Evolutionary conservation across 2,888 invertebrate genomes (phyloP), one percentile per base, ranked within the genome.

Genomic region (Cataglyphis cursor): DNA sequence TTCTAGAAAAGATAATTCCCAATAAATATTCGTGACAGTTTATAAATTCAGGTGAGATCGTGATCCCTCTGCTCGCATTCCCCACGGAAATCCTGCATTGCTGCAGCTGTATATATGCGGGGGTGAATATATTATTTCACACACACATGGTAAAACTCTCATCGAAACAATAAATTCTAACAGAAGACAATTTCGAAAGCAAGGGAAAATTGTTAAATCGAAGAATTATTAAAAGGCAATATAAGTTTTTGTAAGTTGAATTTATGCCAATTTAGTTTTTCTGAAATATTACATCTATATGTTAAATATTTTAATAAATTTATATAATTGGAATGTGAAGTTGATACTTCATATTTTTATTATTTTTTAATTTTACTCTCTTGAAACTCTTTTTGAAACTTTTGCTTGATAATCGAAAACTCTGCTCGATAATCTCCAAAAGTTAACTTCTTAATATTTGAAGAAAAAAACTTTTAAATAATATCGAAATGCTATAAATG

Each of bases 51-150:
- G 54, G 54, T 54, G 76, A 66, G n/a, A n/a, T 64, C 38, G 35
- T 41, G 41, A 41, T 21, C 64, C 21, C 64, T n/a, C 21, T 64
- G 38, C 4, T 21, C 21, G 38, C 51, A 12, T 76, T 41, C 38
- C 65, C 38, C 18, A 28, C 75, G 51, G 51, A 59, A 64, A 54
- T 76, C 38, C 28, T 41, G 51, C 65, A 75, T 48, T 65, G 21
- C 24, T 76, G 54, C 65, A 76, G 75, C 54, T 66, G 66, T 15
- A 41, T 31, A 24, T 57, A 64, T 31, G 48, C 28, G 21, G 28
- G 76, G 66, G 66, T 66, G 66, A 41, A 76, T 76, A 66, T 57
- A 76, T 76, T 66, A 66, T 41, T 76, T 41, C 15, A 57, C 41
- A 41, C 41, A 66, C 75, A 54, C 18, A 48, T 21, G 28, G 8